phyloP scores from a whole-genome alignment of 2,113 vertebrate genomes.

The Syngnathus typhle region DNA sequence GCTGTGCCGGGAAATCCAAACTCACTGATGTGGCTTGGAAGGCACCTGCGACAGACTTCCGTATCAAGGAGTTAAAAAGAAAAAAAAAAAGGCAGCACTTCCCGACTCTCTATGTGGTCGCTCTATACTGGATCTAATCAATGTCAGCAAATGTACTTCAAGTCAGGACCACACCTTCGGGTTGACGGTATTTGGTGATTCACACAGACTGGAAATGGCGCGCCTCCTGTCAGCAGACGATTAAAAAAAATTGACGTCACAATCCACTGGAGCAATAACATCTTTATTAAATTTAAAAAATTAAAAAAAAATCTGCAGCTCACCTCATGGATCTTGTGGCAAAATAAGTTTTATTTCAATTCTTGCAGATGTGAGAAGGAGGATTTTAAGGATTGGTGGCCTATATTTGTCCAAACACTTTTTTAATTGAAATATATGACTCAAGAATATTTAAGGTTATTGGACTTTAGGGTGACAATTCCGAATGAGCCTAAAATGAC shows the following conservation, averaged over 20 bases:
- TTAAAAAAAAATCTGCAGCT: too few relatives aligned
- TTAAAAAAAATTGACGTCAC: not conserved
- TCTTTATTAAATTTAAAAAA: too few relatives aligned
- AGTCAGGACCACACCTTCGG: not conserved
- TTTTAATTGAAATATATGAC: not conserved
- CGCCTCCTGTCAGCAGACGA: not conserved
- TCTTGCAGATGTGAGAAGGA: not conserved
- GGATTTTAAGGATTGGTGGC: not conserved
- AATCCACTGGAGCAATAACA: not conserved
- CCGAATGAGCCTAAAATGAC: not conserved
- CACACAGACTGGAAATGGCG: not conserved
- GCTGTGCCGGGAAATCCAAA: conserved; percentile 24
- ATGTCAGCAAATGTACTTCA: not conserved
- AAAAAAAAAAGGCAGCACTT: too few relatives aligned
- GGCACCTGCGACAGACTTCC: conserved; percentile 32
- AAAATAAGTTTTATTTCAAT: not conserved
- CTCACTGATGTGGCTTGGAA: conserved; percentile 42
- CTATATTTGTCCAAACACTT: not conserved
- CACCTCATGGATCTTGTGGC: not conserved
- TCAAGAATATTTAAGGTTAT: too few relatives aligned
- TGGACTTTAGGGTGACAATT: too few relatives aligned
- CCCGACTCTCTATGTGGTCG: too few relatives aligned
- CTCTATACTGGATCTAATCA: not conserved
- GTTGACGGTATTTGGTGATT: not conserved
- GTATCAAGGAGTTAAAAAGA: not conserved